Base-by-base conservation (phyloP, 2,888 invertebrate species). In the Leucophora obtusa region DNA sequence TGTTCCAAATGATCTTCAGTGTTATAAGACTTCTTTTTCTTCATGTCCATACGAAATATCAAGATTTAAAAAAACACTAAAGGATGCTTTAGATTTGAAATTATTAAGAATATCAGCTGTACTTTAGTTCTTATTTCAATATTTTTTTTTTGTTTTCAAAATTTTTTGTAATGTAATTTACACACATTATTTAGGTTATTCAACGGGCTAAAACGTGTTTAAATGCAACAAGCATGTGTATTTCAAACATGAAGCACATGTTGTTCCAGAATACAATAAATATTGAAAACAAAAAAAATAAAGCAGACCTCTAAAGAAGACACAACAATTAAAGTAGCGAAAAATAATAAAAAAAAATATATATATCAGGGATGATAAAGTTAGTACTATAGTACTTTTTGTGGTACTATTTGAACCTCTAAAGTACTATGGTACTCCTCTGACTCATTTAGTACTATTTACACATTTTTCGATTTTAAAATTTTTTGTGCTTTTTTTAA, bases 331-430 rank as follows among this genome's bases (percentile, higher is more conserved):
- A 65, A 65, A 75, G 66, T 53, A 75, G 63, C 38, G 68, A 75
- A 79, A 82, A 28, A 84, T 82, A 85, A 58, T 38, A 66, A 76
- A 83, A 83, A 81, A 70, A 83, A 80, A 24, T 43, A 47, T 71
- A 43, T 11, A 51, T n/a, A n/a, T n/a, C n/a, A n/a, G n/a, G n/a
- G n/a, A n/a, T n/a, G n/a, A n/a, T n/a, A n/a, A n/a, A n/a, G n/a
- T n/a, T n/a, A n/a, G n/a, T n/a, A n/a, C n/a, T n/a, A n/a, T n/a
- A n/a, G n/a, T n/a, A n/a, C n/a, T n/a, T n/a, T n/a, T n/a, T n/a
- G n/a, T n/a, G n/a, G n/a, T n/a, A n/a, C n/a, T n/a, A n/a, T n/a
- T n/a, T n/a, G n/a, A n/a, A n/a, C n/a, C n/a, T n/a, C n/a, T n/a
- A n/a, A n/a, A n/a, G n/a, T n/a, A n/a, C n/a, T n/a, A n/a, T n/a